phyloP scores from a whole-genome alignment of 1,140 invertebrate genomes.

The Zaprionus lachaisei region DNA sequence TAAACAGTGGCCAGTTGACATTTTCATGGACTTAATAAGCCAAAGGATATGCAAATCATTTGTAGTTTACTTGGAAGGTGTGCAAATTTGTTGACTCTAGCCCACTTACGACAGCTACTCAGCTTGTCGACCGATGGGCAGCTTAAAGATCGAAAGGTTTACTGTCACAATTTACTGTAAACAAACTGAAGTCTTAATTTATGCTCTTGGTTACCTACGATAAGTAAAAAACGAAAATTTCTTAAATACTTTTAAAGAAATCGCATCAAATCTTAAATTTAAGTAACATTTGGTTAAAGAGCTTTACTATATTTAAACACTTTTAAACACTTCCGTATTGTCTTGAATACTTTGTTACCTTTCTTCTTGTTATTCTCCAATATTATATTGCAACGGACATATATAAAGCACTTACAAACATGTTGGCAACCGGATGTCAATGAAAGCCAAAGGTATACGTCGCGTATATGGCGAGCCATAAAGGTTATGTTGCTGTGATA shows the following conservation, averaged over 20 bases:
- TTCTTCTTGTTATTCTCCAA: neutral
- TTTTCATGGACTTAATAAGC: slow-evolving; percentile 2
- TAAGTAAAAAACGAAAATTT: neutral
- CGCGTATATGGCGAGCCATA: neutral
- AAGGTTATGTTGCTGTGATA: neutral
- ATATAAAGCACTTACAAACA: slow-evolving; percentile 2
- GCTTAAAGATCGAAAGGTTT: neutral
- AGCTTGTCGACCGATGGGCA: neutral
- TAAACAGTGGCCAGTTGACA: neutral
- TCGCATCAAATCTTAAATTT: neutral
- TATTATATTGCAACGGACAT: neutral
- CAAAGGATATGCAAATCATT: slow-evolving; percentile 20
- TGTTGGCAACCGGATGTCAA: neutral
- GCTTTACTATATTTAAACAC: neutral
- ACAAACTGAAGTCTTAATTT: neutral
- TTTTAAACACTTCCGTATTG: neutral
- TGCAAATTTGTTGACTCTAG: neutral
- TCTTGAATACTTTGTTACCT: neutral
- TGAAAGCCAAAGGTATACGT: slow-evolving; percentile 4
- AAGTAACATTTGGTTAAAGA: neutral
- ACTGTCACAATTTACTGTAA: neutral
- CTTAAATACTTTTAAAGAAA: neutral
- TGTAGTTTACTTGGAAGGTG: slow-evolving; percentile 4
- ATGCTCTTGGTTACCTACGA: neutral
- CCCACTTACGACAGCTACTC: neutral